Conservation (phyloP, 2,113 vertebrate genomes). For the Mus pahari region DNA sequence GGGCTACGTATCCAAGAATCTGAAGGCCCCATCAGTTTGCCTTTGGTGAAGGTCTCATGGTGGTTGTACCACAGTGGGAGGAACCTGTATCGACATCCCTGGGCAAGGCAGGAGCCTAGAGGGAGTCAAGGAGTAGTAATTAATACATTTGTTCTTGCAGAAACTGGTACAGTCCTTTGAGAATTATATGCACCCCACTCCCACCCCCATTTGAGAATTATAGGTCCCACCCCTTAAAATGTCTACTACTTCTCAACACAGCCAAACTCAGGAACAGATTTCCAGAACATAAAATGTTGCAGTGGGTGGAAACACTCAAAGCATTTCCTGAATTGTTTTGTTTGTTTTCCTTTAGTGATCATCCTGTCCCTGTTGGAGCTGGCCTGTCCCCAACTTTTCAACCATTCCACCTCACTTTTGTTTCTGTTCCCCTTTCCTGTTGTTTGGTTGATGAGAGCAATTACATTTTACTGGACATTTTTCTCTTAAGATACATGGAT, state of each 20-base stretch:
- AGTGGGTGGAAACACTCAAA: no score
- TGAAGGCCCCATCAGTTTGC: neutral
- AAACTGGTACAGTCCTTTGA: neutral
- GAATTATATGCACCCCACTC: no score
- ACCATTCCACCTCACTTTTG: neutral
- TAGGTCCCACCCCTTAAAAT: neutral
- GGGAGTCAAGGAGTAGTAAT: neutral
- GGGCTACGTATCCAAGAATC: neutral
- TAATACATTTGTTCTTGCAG: neutral
- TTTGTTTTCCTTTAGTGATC: neutral
- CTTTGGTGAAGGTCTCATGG: neutral
- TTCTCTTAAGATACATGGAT: neutral
- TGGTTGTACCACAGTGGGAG: neutral
- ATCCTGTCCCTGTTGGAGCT: neutral
- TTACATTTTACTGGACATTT: neutral
- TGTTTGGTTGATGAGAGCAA: neutral
- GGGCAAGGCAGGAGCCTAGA: neutral
- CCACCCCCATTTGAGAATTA: neutral
- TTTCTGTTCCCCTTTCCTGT: neutral
- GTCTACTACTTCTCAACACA: neutral
- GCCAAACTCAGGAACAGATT: no score
- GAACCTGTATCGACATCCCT: neutral
- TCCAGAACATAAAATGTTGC: neutral
- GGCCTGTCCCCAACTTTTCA: neutral
- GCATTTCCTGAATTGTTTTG: neutral